Conservation (phyloP, 2,113 vertebrate species). For the Oncorhynchus mykiss region DNA sequence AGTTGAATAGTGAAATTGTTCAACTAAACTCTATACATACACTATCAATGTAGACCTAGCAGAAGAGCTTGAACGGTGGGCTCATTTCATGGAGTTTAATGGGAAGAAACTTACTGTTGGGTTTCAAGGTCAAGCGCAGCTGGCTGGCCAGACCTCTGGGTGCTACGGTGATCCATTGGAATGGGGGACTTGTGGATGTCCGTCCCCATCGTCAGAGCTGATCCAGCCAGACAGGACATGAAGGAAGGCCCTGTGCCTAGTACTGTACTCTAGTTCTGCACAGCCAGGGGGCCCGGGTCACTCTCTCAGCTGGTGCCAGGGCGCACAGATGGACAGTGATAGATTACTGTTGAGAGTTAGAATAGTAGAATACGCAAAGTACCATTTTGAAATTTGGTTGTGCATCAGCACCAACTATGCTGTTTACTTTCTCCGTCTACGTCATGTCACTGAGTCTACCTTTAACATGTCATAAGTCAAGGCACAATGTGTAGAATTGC, state of each 20-base stretch:
- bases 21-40: neutral
- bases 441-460: too few species aligned
- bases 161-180: conserved; percentile 44
- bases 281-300: conserved; percentile 62
- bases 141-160: conserved; percentile 31
- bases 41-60: neutral
- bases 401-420: too few species aligned
- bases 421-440: too few species aligned
- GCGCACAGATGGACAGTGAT: conserved; percentile 23
- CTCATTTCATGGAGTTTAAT: neutral
- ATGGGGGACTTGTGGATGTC: conserved; percentile 56
- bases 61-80: neutral
- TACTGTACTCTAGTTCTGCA: conserved; percentile 37
- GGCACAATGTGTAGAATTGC: too few species aligned
- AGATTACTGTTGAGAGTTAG: too few species aligned
- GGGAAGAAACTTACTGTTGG: conserved; percentile 23
- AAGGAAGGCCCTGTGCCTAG: conserved; percentile 34
- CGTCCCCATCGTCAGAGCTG: conserved; percentile 56
- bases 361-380: too few species aligned
- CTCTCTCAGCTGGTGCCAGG: conserved; percentile 71
- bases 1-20: neutral
- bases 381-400: too few species aligned
- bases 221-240: conserved; percentile 66
- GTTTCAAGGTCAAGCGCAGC: conserved; percentile 64
- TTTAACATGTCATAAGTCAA: too few species aligned